These are phyloP conservation scores for Hystrix brachyura DNA, from an alignment of 2,113 vertebrate genomes.

Conservation along the genomic window DNA sequence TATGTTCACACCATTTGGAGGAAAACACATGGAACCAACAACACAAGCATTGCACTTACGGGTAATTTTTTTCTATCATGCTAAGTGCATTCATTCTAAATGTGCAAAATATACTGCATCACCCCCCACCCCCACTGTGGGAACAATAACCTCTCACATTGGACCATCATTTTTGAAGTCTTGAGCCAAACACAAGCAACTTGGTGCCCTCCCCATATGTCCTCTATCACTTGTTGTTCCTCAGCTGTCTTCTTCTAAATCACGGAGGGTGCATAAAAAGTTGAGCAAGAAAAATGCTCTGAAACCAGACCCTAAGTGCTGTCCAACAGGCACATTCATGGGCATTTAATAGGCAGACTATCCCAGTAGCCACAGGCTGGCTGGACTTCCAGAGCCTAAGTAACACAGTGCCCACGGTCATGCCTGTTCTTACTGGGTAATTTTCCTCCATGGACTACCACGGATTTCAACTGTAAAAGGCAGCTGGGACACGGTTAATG, in stretches of 20 bases:
- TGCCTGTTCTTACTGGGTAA: fast-evolving
- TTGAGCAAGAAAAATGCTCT: neutral
- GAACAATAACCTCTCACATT: neutral
- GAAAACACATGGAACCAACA: slow-evolving; percentile 26
- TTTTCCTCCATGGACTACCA: neutral
- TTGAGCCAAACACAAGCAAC: neutral
- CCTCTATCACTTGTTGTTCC: neutral
- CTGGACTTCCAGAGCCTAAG: no score
- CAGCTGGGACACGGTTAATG: neutral
- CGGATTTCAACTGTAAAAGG: neutral
- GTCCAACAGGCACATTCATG: neutral
- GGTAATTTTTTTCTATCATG: neutral
- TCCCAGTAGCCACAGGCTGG: neutral
- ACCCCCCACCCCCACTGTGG: neutral
- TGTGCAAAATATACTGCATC: neutral
- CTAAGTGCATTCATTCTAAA: neutral
- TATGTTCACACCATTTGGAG: slow-evolving; percentile 61
- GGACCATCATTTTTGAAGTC: neutral
- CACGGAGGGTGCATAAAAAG: neutral
- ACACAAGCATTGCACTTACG: neutral
- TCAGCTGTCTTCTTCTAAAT: neutral
- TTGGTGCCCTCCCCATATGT: neutral
- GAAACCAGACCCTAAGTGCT: neutral
- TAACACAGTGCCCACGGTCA: no score
- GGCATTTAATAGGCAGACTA: no score